These are phyloP conservation scores for Dicaeum eximium DNA, from an alignment of 2,113 vertebrate species.

Conservation along the genomic window DNA sequence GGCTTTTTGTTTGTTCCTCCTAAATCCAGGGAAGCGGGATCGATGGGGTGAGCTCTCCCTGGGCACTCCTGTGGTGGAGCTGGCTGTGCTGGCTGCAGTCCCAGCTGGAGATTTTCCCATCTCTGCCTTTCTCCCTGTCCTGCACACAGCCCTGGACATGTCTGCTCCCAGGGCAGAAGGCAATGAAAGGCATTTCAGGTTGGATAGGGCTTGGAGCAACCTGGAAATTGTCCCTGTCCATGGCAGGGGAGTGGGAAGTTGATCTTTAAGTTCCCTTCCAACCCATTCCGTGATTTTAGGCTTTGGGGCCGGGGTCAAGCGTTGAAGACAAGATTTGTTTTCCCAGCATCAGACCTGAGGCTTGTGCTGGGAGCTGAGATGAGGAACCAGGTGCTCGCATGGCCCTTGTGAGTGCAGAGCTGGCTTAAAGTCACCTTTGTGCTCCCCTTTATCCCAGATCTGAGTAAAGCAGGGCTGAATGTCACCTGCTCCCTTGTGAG, in stretches of 20 bases:
- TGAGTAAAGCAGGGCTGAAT: conserved; percentile 35
- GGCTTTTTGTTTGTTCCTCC: conserved; percentile 17
- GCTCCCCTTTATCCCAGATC: neutral
- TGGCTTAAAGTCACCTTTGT: neutral
- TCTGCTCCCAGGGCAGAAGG: neutral
- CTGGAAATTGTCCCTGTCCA: neutral
- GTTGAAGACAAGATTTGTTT: neutral
- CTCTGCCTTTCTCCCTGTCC: neutral
- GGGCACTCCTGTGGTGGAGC: neutral
- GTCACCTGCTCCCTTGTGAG: conserved; percentile 46
- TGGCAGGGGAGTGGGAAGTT: neutral
- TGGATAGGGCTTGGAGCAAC: neutral
- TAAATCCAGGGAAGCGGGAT: neutral
- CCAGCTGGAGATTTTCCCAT: neutral
- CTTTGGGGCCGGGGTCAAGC: neutral
- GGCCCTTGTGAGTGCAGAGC: neutral
- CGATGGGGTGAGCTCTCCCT: neutral
- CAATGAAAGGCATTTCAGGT: neutral
- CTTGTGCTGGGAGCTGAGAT: neutral
- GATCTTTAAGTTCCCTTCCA: neutral
- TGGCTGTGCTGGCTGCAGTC: neutral
- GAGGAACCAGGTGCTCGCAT: neutral
- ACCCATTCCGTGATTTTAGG: neutral
- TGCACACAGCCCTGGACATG: neutral
- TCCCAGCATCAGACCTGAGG: neutral